Percentiles rank a stretch among this genome's conserved stretches.
Conservation (phyloP, 2,888 invertebrate genomes). For the Scrobipalpa costella region DNA sequence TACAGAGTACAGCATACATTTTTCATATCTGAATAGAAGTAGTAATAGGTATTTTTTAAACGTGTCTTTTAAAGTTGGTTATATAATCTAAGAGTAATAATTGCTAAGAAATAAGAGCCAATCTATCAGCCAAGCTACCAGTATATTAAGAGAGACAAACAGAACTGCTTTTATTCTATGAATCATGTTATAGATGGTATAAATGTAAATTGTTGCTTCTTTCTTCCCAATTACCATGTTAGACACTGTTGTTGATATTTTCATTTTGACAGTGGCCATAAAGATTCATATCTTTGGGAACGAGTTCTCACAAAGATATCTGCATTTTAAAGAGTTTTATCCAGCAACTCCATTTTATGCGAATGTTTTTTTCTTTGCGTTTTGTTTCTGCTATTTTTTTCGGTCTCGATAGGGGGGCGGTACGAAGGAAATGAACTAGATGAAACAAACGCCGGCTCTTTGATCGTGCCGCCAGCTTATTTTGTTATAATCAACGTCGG, state of each 20-base stretch:
- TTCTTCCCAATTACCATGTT: too few species aligned
- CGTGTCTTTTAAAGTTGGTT: too few species aligned
- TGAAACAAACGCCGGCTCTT: constrained; percentile 53
- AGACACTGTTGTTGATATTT: too few species aligned
- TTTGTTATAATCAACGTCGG: constrained; percentile 48
- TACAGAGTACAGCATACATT: background rate
- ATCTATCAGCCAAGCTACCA: too few species aligned
- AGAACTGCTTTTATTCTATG: too few species aligned
- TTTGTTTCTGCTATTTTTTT: constrained; percentile 36
- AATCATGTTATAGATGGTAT: too few species aligned
- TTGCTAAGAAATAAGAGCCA: too few species aligned
- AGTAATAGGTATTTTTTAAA: background rate
- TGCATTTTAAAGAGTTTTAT: background rate
- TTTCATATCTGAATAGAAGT: background rate
- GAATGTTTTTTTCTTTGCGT: constrained; percentile 28
- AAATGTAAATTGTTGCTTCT: too few species aligned
- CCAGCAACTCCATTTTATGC: background rate
- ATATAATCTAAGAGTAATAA: too few species aligned
- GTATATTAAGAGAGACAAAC: too few species aligned
- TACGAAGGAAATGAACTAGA: constrained; percentile 52
- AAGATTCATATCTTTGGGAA: background rate
- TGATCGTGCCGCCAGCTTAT: constrained; percentile 52
- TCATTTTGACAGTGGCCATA: background rate
- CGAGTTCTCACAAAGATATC: background rate
- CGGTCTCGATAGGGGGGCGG: constrained; percentile 34